phyloP scores from a whole-genome alignment of 2,113 vertebrate genomes.

The Grallaria varia region DNA sequence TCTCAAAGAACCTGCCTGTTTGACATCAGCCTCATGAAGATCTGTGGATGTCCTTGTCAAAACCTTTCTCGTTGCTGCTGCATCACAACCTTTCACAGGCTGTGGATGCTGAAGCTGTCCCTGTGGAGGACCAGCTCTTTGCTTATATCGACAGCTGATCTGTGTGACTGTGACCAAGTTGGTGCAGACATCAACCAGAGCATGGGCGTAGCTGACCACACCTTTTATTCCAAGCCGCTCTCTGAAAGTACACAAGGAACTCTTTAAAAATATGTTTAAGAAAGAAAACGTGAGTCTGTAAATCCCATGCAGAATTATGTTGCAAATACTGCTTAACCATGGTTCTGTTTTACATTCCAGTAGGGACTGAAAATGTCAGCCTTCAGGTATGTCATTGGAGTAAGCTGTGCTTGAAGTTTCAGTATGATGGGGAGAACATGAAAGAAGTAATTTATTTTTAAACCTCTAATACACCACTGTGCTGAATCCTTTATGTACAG shows the following conservation, averaged over 20 bases:
- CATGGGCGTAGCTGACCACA: neutral
- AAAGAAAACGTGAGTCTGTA: neutral
- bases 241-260: neutral
- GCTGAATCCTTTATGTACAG: neutral
- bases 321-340: neutral
- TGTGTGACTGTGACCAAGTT: neutral
- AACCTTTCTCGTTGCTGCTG: neutral
- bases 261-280: neutral
- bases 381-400: neutral
- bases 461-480: neutral
- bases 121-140: fast-evolving
- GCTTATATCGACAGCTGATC: neutral
- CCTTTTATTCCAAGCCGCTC: neutral
- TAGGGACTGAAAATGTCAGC: neutral
- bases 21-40: neutral
- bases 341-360: neutral
- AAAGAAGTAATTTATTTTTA: neutral
- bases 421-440: neutral
- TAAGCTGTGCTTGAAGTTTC: neutral
- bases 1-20: neutral
- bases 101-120: neutral
- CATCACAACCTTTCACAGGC: neutral
- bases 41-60: neutral
- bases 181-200: neutral
- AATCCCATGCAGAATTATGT: neutral